Evolutionary conservation across 1,140 invertebrate genomes (phyloP).

Genomic region (Eurytemora carolleeae): DNA sequence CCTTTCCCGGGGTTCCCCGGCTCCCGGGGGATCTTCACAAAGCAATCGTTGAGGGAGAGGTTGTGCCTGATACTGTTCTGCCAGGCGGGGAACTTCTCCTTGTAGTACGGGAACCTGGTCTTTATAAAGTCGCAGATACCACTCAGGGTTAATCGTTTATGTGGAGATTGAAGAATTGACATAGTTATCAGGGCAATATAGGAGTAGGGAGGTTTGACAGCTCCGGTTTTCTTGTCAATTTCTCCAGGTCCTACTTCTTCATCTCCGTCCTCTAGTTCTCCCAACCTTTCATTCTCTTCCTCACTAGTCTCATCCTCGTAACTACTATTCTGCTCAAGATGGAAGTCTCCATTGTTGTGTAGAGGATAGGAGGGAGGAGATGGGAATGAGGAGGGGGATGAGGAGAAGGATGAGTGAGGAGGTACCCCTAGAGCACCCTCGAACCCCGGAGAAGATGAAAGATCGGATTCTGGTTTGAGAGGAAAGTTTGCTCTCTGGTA

Average conservation of each 20-base stretch:
- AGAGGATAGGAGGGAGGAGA: neutral
- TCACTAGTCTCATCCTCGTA: neutral
- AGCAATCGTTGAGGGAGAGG: constrained; percentile 92
- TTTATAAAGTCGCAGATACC: constrained; percentile 99
- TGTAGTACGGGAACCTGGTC: constrained; percentile 87
- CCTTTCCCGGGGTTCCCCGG: constrained; percentile 96
- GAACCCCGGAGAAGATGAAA: neutral
- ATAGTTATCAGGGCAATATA: constrained; percentile 96
- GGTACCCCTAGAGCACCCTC: neutral
- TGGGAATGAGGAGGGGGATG: neutral
- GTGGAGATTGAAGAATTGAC: constrained; percentile 90
- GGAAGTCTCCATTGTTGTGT: neutral
- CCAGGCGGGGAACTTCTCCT: constrained; percentile 86
- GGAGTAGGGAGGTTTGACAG: constrained; percentile 85
- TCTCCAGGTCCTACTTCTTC: neutral
- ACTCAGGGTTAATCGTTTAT: constrained; percentile 84
- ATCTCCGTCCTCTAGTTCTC: neutral
- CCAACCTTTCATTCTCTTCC: neutral
- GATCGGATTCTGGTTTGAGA: neutral
- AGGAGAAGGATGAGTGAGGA: no score
- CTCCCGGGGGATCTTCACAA: constrained; percentile 93
- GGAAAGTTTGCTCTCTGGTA: neutral
- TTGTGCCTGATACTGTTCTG: constrained; percentile 96
- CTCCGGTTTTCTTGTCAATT: constrained; percentile 22
- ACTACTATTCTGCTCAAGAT: neutral